Conservation (phyloP, 2,888 invertebrate genomes). For the Oconnorella tubifera region DNA sequence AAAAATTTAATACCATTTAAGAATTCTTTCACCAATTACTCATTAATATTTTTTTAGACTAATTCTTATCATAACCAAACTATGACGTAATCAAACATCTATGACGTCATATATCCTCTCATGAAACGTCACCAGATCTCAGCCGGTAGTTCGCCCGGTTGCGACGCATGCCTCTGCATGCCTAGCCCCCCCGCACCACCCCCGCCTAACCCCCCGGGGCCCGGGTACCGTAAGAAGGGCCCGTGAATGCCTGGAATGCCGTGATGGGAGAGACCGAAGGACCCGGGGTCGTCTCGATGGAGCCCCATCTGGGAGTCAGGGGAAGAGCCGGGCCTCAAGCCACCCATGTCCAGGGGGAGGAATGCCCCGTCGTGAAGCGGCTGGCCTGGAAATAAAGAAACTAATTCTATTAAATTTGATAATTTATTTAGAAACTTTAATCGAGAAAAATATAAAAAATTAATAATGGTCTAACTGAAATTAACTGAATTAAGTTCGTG, state of each 20-base stretch:
- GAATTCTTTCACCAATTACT: too few species aligned
- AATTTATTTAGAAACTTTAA: too few species aligned
- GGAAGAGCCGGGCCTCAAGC: neutral
- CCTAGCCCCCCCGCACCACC: neutral
- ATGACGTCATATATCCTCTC: too few species aligned
- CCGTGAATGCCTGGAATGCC: neutral
- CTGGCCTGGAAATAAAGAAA: too few species aligned
- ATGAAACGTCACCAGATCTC: constrained; percentile 1
- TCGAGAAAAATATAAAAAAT: too few species aligned
- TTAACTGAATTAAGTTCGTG: too few species aligned
- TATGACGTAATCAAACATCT: too few species aligned
- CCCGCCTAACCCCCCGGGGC: neutral
- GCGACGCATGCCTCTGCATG: neutral
- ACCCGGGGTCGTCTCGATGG: neutral
- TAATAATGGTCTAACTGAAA: too few species aligned
- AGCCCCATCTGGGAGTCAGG: neutral
- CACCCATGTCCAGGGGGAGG: neutral
- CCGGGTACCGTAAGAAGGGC: neutral
- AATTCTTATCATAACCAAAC: too few species aligned
- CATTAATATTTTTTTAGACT: too few species aligned
- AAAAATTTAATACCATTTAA: too few species aligned
- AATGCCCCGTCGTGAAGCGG: neutral
- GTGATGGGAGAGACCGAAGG: neutral
- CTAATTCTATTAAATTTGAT: too few species aligned
- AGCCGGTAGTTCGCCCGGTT: neutral